phyloP scores from a whole-genome alignment of 2,888 invertebrate species.

The Tenodera sinensis region DNA sequence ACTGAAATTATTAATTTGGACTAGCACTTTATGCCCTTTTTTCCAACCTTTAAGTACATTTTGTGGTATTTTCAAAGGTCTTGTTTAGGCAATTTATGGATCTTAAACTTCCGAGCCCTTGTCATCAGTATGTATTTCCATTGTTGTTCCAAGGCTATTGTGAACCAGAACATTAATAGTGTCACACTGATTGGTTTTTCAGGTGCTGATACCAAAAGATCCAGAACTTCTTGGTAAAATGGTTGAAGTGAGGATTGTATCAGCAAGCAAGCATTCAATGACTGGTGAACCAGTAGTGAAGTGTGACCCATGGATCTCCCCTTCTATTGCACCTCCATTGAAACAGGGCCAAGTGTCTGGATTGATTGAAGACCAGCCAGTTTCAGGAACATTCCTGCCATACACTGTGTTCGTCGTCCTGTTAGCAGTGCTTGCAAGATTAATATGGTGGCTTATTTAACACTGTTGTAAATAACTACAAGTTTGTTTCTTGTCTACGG shows the following conservation, averaged over 20 bases:
- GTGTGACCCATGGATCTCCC: neutral
- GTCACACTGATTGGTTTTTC: conserved; percentile 15
- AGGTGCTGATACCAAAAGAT: conserved; percentile 75
- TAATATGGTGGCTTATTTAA: conserved; percentile 38
- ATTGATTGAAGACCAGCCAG: neutral
- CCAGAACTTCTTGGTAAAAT: conserved; percentile 77
- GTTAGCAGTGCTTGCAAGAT: conserved; percentile 39
- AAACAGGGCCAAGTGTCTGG: neutral
- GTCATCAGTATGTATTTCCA: too few relatives aligned
- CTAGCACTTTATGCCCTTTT: too few relatives aligned
- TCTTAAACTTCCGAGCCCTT: too few relatives aligned
- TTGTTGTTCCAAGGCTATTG: too few relatives aligned
- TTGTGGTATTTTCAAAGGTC: too few relatives aligned
- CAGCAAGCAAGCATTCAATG: conserved; percentile 75
- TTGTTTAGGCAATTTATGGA: too few relatives aligned
- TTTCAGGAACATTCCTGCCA: conserved; percentile 35
- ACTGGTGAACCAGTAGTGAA: conserved; percentile 57
- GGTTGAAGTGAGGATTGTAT: conserved; percentile 69
- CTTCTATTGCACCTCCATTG: neutral
- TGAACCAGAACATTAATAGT: too few relatives aligned
- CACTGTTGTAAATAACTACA: too few relatives aligned
- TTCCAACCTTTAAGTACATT: too few relatives aligned
- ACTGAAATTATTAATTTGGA: too few relatives aligned
- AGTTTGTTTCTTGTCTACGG: too few relatives aligned
- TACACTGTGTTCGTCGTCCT: conserved; percentile 41